Percentiles rank a stretch among this genome's conserved stretches.
phyloP scores from a whole-genome alignment of 2,888 invertebrate genomes.

The Dyspetes luteomarginatus region DNA sequence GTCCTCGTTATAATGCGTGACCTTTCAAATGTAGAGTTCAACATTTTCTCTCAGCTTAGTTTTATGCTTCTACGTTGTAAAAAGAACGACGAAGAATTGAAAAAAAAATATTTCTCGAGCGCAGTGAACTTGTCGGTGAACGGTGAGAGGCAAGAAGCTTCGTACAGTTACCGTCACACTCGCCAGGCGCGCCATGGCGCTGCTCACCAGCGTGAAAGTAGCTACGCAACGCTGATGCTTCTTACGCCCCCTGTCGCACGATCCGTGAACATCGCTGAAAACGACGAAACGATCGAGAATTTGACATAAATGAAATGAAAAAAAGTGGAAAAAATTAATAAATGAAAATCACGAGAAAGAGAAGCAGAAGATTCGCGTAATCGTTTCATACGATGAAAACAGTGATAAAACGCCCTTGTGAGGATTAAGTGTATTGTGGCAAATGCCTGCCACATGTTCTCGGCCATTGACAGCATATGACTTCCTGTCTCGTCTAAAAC shows the following conservation, averaged over 20 bases:
- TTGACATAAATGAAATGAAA: neutral
- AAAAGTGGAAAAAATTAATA: neutral
- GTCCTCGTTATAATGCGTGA: too few relatives aligned
- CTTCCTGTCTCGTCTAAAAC: slow-evolving; percentile 44
- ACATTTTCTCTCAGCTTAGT: too few relatives aligned
- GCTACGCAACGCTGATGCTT: neutral
- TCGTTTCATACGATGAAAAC: neutral
- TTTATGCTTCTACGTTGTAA: neutral
- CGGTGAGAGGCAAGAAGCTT: neutral
- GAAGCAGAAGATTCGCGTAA: neutral
- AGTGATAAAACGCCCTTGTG: neutral
- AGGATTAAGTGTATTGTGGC: neutral
- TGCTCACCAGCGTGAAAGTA: slow-evolving; percentile 2
- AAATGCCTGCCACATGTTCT: slow-evolving; percentile 18
- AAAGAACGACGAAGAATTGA: neutral
- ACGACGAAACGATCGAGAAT: too few relatives aligned
- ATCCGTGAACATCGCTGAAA: neutral
- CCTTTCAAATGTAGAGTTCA: too few relatives aligned
- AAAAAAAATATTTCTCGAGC: neutral
- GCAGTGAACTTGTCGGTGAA: neutral
- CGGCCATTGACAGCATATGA: slow-evolving; percentile 56
- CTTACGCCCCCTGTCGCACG: neutral
- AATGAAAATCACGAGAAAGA: neutral
- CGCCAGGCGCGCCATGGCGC: neutral
- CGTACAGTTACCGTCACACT: slow-evolving; percentile 4